phyloP scores from a whole-genome alignment of 2,888 invertebrate genomes.

The Xylophagus ater region DNA sequence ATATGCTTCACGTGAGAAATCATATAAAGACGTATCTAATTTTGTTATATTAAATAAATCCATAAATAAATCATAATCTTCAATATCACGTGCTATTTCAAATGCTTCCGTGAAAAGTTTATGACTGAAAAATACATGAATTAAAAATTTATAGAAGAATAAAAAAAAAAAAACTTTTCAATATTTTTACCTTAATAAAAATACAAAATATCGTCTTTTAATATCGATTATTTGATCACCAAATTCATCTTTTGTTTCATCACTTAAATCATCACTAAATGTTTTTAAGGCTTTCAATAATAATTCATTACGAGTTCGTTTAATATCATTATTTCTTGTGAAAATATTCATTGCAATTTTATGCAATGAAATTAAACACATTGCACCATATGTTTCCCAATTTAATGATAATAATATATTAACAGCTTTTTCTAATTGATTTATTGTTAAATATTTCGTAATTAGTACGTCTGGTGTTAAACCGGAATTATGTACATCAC shows the following conservation, averaged over 20 bases:
- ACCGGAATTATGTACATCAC: conserved; percentile 40
- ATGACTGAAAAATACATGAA: conserved; percentile 40
- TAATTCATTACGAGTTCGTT: conserved; percentile 39
- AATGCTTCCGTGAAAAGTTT: conserved; percentile 71
- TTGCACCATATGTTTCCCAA: conserved; percentile 66
- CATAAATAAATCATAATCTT: conserved; percentile 77
- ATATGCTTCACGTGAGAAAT: conserved; percentile 58
- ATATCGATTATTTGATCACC: conserved; percentile 69
- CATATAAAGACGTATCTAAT: conserved; percentile 43
- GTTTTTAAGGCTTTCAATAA: conserved; percentile 71
- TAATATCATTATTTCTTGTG: conserved; percentile 31
- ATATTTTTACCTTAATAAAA: conserved; percentile 56
- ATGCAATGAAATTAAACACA: conserved; percentile 64
- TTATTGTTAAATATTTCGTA: conserved; percentile 51
- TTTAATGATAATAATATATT: conserved; percentile 55
- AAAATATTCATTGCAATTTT: conserved; percentile 54
- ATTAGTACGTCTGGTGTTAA: conserved; percentile 50
- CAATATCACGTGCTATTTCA: conserved; percentile 72
- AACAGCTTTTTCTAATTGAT: conserved; percentile 57
- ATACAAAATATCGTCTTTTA: conserved; percentile 79
- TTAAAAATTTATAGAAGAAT: conserved; percentile 3
- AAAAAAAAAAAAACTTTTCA: not conserved
- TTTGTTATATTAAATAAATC: conserved; percentile 68
- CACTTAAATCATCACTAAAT: conserved; percentile 58
- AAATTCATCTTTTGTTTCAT: conserved; percentile 58